Percentiles rank a stretch among this genome's conserved stretches.
Evolutionary conservation across 2,888 invertebrate species (phyloP).

Genomic region (Allygus modestus): DNA sequence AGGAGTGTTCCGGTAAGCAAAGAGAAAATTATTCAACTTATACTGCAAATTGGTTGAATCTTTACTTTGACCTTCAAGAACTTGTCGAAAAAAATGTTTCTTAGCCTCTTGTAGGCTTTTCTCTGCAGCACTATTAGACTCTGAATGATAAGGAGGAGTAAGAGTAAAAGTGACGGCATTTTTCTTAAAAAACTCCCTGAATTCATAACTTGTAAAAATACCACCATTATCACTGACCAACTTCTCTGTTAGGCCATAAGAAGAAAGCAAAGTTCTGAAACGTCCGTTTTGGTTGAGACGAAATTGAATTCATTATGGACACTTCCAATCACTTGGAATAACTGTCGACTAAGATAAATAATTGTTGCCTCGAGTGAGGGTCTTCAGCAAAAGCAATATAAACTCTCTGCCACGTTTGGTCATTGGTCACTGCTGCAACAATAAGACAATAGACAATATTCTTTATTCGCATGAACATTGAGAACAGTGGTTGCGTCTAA

Average conservation of each 20-base stretch:
- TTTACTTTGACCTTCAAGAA: neutral
- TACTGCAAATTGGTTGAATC: neutral
- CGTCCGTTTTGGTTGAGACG: neutral
- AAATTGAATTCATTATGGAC: neutral
- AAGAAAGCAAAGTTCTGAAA: neutral
- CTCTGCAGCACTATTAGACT: neutral
- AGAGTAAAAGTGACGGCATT: neutral
- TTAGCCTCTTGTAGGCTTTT: neutral
- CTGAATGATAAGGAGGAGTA: neutral
- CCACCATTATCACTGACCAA: neutral
- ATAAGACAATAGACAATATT: too few species aligned
- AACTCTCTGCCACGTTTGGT: neutral
- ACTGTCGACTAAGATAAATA: neutral
- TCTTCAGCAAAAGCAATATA: neutral
- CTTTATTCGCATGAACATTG: too few species aligned
- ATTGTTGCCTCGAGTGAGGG: neutral
- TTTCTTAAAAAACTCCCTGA: neutral
- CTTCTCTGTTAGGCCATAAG: neutral
- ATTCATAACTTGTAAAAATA: neutral
- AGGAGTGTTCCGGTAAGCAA: neutral
- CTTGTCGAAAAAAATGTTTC: neutral
- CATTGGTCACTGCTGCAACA: neutral
- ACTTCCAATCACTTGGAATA: slow-evolving; percentile 1
- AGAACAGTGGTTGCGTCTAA: too few species aligned
- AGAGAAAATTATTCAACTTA: neutral